Evolutionary conservation across 2,113 vertebrate genomes (phyloP).

Genomic region (Rhinolophus sinicus): DNA sequence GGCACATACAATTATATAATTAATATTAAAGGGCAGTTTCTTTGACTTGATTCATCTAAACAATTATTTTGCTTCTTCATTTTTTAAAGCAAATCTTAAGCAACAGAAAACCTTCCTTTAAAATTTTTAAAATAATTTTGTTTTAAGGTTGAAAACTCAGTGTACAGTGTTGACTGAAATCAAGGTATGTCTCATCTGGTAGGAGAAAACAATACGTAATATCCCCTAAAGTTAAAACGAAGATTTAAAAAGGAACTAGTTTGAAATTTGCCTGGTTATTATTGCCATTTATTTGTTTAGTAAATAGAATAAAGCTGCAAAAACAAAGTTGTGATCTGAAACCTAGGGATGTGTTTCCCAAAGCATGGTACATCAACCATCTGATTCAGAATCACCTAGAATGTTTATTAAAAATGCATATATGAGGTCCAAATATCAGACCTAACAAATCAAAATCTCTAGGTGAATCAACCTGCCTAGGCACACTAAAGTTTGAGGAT

Average conservation of each 20-base stretch:
- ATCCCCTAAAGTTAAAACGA: neutral
- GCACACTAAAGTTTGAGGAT: neutral
- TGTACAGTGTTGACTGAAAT: neutral
- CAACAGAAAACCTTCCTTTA: neutral
- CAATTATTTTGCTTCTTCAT: neutral
- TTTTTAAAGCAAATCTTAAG: neutral
- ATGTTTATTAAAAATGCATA: neutral
- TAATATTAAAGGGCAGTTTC: neutral
- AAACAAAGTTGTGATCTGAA: conserved; percentile 6
- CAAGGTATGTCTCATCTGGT: neutral
- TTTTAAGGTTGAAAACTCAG: neutral
- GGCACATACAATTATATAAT: neutral
- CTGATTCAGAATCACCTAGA: neutral
- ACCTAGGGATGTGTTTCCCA: neutral
- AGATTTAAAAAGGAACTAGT: conserved; percentile 1
- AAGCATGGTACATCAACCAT: neutral
- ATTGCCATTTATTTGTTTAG: neutral
- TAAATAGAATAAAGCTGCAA: neutral
- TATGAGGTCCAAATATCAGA: neutral
- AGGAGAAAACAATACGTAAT: neutral
- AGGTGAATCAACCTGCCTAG: neutral
- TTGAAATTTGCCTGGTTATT: neutral
- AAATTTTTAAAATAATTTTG: neutral
- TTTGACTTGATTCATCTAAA: neutral
- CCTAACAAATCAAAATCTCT: neutral